phyloP scores from a whole-genome alignment of 2,113 vertebrate species.

The Thamnophis sirtalis region DNA sequence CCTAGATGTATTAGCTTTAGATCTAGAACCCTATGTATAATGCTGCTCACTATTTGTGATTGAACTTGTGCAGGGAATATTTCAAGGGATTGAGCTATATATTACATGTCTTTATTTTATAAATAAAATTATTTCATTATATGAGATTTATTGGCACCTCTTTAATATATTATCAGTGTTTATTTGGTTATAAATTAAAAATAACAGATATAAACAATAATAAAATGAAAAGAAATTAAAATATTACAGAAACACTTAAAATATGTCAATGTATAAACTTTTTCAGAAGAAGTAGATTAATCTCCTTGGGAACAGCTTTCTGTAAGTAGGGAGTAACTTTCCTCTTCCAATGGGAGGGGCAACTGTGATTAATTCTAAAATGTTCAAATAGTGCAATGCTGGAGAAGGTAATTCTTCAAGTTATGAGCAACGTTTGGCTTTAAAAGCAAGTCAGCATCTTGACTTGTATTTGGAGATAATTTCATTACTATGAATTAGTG shows the following conservation, averaged over 20 bases:
- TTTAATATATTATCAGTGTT: background rate
- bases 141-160: background rate
- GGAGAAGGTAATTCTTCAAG: background rate
- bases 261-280: background rate
- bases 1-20: slow-evolving; percentile 15
- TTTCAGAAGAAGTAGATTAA: background rate
- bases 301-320: background rate
- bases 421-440: background rate
- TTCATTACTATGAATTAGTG: background rate
- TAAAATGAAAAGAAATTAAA: background rate
- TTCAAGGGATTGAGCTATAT: background rate
- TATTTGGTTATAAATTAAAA: background rate
- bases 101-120: background rate
- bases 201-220: background rate
- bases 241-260: background rate
- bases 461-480: background rate
- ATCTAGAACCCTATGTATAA: background rate
- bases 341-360: background rate
- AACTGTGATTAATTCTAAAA: background rate
- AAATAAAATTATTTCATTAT: background rate
- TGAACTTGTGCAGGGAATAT: background rate
- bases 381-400: background rate
- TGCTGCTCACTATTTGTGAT: background rate
- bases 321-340: too few relatives aligned
- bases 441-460: background rate